Evolutionary conservation across 2,888 invertebrate genomes (phyloP), one percentile per base, ranked within the genome.

Genomic region (Crepidodera aurea): DNA sequence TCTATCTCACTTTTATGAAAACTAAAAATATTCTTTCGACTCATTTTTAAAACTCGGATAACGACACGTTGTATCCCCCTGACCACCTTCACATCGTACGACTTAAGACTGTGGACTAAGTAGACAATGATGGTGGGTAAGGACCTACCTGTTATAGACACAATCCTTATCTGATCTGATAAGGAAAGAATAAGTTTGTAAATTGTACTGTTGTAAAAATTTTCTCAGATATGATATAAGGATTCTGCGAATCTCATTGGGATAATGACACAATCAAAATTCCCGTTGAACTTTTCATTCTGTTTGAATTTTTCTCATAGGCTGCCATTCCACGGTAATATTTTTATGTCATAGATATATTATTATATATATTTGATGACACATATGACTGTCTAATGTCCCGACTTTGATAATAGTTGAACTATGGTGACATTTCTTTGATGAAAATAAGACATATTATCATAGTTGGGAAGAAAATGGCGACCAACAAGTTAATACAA

Each of bases 81-180:
- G 19, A 32, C 25, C 37, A 60, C 60, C 32, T 50, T 62, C 18
- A 53, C 56, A 61, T 60, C 34, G 40, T 25, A 25, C 19, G 46
- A 40, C 32, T 15, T 37, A 51, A 57, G 51, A 51, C 39, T 48
- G 40, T 34, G 48, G 56, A 65, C 65, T 62, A 48, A 59, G 27
- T 4, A 6, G 2, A 22, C 22, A 58, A 40, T 16, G 8, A 18
- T 18, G 12, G 44, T 29, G 44, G 18, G 34, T 27, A 27, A 25
- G 16, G 27, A 51, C 32, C 50, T 60, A 62, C 66, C 66, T 63
- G 62, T 59, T 56, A 51, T 39, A 42, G 60, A 65, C 60, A 60
- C 25, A 29, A 51, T 22, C 40, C 19, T 62, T 56, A 61, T 64
- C 66, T 66, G 64, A 66, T 66, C 66, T 44, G 59, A 58, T 66